Evolutionary conservation across 2,797 vertebrate genomes (phyloP).

Genomic region (Simalia tracyae): DNA sequence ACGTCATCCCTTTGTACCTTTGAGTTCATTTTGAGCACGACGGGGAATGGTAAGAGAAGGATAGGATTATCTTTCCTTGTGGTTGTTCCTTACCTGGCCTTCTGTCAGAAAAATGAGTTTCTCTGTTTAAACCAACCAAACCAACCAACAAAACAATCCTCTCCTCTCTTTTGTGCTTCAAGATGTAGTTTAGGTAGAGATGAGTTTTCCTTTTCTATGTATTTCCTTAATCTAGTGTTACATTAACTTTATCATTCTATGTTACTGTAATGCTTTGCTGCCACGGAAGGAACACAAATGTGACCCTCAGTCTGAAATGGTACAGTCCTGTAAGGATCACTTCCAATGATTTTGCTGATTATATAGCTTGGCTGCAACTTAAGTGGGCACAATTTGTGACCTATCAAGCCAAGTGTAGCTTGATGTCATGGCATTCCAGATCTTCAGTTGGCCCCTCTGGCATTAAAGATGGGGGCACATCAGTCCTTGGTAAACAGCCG

Average conservation of each 20-base stretch:
- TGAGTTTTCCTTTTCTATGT: neutral
- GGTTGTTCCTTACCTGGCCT: neutral
- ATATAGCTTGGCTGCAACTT: neutral
- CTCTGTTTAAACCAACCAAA: neutral
- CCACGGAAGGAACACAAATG: neutral
- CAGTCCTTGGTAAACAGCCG: no score
- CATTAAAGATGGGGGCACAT: no score
- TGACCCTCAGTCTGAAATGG: neutral
- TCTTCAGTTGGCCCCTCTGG: no score
- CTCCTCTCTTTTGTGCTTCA: conserved; percentile 47
- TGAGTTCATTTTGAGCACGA: neutral
- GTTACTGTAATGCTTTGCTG: neutral
- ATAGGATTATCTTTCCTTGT: neutral
- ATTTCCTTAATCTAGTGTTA: neutral
- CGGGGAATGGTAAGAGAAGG: neutral
- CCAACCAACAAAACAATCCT: neutral
- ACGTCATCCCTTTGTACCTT: neutral
- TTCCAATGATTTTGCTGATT: neutral
- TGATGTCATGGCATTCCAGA: no score
- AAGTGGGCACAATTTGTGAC: no score
- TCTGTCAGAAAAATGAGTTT: neutral
- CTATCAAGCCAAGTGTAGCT: no score
- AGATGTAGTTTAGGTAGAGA: neutral
- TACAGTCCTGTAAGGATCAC: neutral
- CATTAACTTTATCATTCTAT: neutral